Evolutionary conservation across 2,113 vertebrate species (phyloP).

Genomic region (Athene noctua): DNA sequence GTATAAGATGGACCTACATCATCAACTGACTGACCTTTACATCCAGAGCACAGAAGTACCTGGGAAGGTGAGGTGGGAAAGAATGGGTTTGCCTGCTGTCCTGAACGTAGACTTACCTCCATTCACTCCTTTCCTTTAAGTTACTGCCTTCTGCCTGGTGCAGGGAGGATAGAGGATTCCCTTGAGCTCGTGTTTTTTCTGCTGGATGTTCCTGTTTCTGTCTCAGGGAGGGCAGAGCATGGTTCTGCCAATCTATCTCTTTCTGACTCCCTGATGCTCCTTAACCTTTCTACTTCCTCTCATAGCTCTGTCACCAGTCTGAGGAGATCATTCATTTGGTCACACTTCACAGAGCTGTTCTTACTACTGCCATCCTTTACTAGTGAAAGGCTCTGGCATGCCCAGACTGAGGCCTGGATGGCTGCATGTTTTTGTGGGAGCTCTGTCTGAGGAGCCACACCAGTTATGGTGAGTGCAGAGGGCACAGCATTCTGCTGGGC

Average conservation of each 20-base stretch:
- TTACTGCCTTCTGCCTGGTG: background rate
- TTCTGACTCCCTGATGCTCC: background rate
- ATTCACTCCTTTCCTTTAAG: background rate
- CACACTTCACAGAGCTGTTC: background rate
- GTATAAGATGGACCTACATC: background rate
- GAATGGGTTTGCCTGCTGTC: background rate
- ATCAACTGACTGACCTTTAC: background rate
- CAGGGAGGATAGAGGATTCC: background rate
- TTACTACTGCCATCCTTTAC: background rate
- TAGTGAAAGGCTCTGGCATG: background rate
- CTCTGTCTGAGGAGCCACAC: background rate
- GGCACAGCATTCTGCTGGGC: background rate
- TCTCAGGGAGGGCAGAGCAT: background rate
- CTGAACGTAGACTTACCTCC: rapidly evolving
- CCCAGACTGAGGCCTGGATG: background rate
- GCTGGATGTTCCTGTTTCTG: background rate
- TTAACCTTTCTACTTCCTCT: background rate
- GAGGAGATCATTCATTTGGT: background rate
- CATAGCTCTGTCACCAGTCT: background rate
- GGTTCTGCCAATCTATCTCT: background rate
- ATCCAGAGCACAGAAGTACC: background rate
- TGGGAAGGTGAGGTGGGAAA: background rate
- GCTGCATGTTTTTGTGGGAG: background rate
- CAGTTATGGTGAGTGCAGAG: background rate
- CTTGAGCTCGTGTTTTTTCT: background rate